Conservation (phyloP, 37 sponge, comb jelly and placozoan species). For the Theonella swinhoei region DNA sequence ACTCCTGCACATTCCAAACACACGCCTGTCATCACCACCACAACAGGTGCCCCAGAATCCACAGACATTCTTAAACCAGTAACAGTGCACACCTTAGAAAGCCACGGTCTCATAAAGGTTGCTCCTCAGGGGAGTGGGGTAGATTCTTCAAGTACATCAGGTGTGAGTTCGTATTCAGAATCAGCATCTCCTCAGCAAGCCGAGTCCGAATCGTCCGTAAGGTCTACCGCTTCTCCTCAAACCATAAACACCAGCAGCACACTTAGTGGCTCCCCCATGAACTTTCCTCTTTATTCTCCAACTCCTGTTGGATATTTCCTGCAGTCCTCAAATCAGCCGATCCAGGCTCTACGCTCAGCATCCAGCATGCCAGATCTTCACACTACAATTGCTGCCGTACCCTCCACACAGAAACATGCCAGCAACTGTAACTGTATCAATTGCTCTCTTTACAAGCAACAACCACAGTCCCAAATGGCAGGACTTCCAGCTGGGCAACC, state of each 20-base stretch:
- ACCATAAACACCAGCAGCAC: background rate
- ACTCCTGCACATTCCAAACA: background rate
- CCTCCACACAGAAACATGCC: constrained; percentile 17
- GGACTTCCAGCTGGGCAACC: background rate
- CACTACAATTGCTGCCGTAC: background rate
- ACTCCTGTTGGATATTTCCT: constrained; percentile 23
- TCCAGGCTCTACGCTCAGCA: constrained; percentile 49
- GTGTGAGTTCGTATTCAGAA: constrained; percentile 48
- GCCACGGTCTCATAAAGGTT: background rate
- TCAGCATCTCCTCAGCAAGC: constrained; percentile 40
- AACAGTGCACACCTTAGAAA: background rate
- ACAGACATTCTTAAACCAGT: constrained; percentile 16
- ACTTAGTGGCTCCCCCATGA: constrained; percentile 9
- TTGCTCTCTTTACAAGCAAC: constrained; percentile 12
- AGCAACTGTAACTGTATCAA: constrained; percentile 29
- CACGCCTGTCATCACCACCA: background rate
- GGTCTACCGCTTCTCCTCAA: constrained; percentile 12
- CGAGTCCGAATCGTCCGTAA: constrained; percentile 2
- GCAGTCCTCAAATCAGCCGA: background rate
- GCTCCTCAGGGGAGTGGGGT: constrained; percentile 18
- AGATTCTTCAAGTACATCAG: constrained; percentile 55
- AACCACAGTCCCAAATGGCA: background rate
- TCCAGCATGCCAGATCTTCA: constrained; percentile 77
- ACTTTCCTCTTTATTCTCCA: constrained; percentile 36
- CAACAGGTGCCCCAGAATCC: background rate